phyloP scores from a whole-genome alignment of 2,113 vertebrate species.

The Morone chrysops region DNA sequence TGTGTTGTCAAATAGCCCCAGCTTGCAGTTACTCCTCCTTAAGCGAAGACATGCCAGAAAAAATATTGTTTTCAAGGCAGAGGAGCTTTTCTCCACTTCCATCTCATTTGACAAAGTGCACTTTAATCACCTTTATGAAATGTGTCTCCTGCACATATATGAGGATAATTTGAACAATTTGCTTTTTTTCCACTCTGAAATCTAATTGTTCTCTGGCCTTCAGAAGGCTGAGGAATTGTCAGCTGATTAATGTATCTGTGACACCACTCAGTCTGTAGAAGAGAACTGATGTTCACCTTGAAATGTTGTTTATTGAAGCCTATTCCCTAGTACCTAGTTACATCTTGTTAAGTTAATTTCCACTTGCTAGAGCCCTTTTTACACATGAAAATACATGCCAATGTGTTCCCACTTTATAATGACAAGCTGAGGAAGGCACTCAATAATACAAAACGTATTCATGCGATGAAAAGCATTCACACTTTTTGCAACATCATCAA shows the following conservation, averaged over 20 bases:
- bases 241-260: constrained; percentile 10
- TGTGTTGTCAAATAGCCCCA: constrained; percentile 70
- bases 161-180: constrained; percentile 27
- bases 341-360: neutral
- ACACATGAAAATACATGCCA: neutral
- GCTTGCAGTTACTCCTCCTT: constrained; percentile 35
- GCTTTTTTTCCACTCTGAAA: neutral
- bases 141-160: constrained; percentile 10
- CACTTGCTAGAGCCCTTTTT: neutral
- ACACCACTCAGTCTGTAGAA: constrained; percentile 1
- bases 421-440: neutral
- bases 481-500: neutral
- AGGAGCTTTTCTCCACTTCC: constrained; percentile 12
- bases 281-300: constrained; percentile 36
- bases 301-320: constrained; percentile 5
- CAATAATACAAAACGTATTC: neutral
- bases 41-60: constrained; percentile 10
- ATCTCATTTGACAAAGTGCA: constrained; percentile 24
- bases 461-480: neutral
- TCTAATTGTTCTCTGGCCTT: neutral
- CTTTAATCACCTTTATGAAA: constrained; percentile 51
- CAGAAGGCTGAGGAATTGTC: constrained; percentile 18
- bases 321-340: neutral
- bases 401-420: neutral
- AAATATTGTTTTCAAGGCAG: constrained; percentile 23